Evolutionary conservation across 2,797 vertebrate genomes (phyloP).

Genomic region (Botia almorhae): DNA sequence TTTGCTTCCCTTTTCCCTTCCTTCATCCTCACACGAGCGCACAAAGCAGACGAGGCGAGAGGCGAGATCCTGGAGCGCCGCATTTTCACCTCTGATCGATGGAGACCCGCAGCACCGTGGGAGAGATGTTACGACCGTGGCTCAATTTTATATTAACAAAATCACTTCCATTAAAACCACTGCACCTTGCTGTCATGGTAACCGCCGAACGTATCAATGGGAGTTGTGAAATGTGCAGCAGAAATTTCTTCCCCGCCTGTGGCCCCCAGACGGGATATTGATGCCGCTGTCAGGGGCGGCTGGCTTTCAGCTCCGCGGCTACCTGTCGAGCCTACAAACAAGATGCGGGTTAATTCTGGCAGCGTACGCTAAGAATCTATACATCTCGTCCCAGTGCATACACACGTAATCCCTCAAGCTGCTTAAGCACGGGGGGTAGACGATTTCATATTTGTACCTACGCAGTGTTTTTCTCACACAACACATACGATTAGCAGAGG

Average conservation of each 20-base stretch:
- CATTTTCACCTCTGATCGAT: conserved; percentile 56
- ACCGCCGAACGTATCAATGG: conserved; percentile 59
- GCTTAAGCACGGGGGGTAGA: conserved; percentile 44
- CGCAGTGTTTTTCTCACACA: conserved; percentile 36
- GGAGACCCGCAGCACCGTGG: conserved; percentile 46
- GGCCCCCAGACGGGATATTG: conserved; percentile 61
- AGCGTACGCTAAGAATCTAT: conserved; percentile 31
- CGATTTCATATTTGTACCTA: conserved; percentile 18
- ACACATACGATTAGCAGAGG: conserved; percentile 27
- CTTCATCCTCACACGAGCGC: conserved; percentile 4
- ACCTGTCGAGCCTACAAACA: conserved; percentile 62
- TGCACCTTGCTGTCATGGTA: conserved; percentile 63
- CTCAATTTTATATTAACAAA: conserved; percentile 65
- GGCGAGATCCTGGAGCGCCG: conserved; percentile 9
- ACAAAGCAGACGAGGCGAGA: conserved; percentile 14
- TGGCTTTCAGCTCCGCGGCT: conserved; percentile 54
- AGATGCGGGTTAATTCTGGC: conserved; percentile 50
- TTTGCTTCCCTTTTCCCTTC: conserved; percentile 15
- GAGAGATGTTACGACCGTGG: conserved; percentile 52
- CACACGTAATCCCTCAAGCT: conserved; percentile 52
- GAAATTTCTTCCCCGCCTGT: conserved; percentile 53
- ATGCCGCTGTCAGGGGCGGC: conserved; percentile 60
- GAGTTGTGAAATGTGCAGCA: conserved; percentile 61
- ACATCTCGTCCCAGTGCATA: conserved; percentile 53
- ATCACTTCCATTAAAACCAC: conserved; percentile 64